phyloP scores from a whole-genome alignment of 1,140 invertebrate species.

The Penaeus chinensis region DNA sequence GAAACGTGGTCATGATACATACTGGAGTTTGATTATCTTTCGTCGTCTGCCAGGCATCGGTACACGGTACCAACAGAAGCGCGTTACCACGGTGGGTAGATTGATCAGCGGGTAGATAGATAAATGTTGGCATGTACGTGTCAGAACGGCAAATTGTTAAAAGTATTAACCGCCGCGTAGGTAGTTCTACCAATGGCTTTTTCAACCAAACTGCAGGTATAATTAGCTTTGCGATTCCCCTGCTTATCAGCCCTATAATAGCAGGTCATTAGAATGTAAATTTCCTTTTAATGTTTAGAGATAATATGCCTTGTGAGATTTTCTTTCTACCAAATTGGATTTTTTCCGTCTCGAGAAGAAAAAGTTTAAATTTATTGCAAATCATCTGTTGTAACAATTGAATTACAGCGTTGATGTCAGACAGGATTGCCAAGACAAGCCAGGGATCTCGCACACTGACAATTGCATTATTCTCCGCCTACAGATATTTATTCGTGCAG shows the following conservation, averaged over 20 bases:
- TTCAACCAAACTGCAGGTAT: not conserved
- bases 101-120: no score
- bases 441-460: no score
- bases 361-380: conserved; percentile 33
- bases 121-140: no score
- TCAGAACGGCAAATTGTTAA: no score
- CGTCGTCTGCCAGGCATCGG: no score
- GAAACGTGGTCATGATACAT: no score
- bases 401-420: conserved; percentile 41
- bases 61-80: no score
- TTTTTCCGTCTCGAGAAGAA: conserved; percentile 19
- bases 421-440: not conserved
- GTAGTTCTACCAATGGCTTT: not conserved
- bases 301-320: conserved; percentile 36
- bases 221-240: conserved; percentile 20
- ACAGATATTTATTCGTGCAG: no score
- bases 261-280: conserved; percentile 36
- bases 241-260: conserved; percentile 31
- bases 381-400: conserved; percentile 47
- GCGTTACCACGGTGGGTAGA: no score
- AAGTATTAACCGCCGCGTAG: no score
- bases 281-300: conserved; percentile 33
- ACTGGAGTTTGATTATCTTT: no score
- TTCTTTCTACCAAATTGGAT: conserved; percentile 27
- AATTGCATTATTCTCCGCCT: no score